Evolutionary conservation across 2,797 vertebrate species (phyloP), one percentile per base, ranked within the genome.

Genomic region (Parambassis ranga): DNA sequence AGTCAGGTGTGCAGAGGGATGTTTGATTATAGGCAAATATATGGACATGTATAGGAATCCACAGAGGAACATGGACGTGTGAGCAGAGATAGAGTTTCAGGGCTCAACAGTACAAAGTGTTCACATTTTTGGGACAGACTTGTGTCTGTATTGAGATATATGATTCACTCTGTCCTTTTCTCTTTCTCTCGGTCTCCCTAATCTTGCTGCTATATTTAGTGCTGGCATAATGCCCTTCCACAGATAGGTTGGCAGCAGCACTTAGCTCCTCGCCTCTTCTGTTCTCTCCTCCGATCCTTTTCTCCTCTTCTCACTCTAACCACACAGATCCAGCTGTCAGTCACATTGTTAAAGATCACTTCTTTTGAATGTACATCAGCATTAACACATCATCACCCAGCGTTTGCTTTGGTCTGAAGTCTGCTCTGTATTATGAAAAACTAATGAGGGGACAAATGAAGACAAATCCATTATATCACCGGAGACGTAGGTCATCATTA

Each of bases 201-300:
- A 90, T 92, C 88, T 88, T 85, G 82, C 65, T 75, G 90, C 90
- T 94, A 93, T 87, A 91, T 93, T 91, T 92, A 93, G 93, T 82
- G 31, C 83, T 89, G 89, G 86, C 89, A 82, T 39, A 44, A 71
- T 82, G 87, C 84, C 88, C 82, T 84, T 85, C 82, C 82, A 87
- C 84, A 90, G 88, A 88, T 72, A 90, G 81, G 83, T 78, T 85
- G 87, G 86, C 77, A 82, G 81, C 73, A 82, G 75, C 69, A 72
- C 75, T 77, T 71, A 79, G 65, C 62, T 78, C 69, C 46, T 72
- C 73, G 81, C 33, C 60, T 77, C 39, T 75, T 47, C 22, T 52
- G 67, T 49, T 26, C 22, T 33, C 26, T 36, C 32, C 10, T 32
- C 35, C 4, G 4, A 10, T 27, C 57, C 10, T 32, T 53, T 7